Evolutionary conservation across 2,797 vertebrate species (phyloP).

Genomic region (Sebastes itinus): DNA sequence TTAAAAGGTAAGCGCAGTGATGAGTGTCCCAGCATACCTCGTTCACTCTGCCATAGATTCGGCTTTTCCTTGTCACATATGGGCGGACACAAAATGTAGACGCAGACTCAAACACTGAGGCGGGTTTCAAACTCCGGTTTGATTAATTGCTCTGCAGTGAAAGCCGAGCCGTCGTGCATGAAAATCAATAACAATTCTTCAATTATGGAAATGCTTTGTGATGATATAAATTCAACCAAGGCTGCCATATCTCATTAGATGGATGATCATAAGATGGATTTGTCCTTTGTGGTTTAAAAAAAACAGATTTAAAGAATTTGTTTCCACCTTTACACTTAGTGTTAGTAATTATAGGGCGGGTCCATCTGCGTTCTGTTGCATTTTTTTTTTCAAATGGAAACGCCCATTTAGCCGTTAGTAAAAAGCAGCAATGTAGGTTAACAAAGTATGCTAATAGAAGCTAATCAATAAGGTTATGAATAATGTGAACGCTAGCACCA

Average conservation of each 20-base stretch:
- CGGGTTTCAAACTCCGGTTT: conserved; percentile 15
- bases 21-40: conserved; percentile 21
- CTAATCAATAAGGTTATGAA: background rate
- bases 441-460: background rate
- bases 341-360: no score
- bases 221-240: conserved; percentile 39
- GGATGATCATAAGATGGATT: conserved; percentile 5
- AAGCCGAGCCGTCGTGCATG: conserved; percentile 27
- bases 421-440: background rate
- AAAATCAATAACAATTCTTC: conserved; percentile 62
- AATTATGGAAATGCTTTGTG: conserved; percentile 51
- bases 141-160: conserved; percentile 41
- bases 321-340: background rate
- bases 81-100: conserved; percentile 9
- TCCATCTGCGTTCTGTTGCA: no score
- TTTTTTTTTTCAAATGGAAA: no score
- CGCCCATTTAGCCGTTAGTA: no score
- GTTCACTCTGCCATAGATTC: conserved; percentile 7
- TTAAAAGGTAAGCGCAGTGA: conserved; percentile 57
- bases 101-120: conserved; percentile 19
- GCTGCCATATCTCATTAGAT: conserved; percentile 32
- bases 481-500: background rate
- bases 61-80: conserved; percentile 8
- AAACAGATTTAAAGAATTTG: background rate
- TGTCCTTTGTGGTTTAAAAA: background rate